Base-by-base conservation (phyloP, 1,140 invertebrate species). In the Aphidius gifuensis region DNA sequence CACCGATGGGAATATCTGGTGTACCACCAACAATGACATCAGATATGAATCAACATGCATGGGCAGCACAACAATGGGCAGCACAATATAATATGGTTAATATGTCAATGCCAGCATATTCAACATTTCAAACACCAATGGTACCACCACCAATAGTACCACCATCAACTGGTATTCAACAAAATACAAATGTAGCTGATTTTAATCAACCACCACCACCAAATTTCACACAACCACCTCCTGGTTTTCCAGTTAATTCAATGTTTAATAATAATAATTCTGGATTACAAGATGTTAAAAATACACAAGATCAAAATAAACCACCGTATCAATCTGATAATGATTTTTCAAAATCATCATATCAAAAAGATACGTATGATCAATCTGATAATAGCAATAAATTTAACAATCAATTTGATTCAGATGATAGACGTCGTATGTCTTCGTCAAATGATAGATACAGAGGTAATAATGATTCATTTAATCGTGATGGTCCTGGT, bases 31-130 rank as follows among this genome's bases (percentile, higher is more conserved):
- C 69, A 21, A 71, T 73, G 60, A 69, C 71, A 43, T 53, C 72
- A 3, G 73, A 72, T 43, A 69, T 74, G 64, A 74, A 61, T 64
- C 67, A 70, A 57, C 63, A 74, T 38, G 61, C 69, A 51, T 79
- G 77, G 77, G 72, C 69, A 48, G 70, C 71, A 21, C 75, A 76
- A 32, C 77, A 79, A 50, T 81, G 78, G 78, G 62, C 67, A 9
- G 64, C 69, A 6, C 78, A 78, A 42, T 80, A 79, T 32, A 81
- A 74, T 65, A 53, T 58, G 54, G 51, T 73, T 7, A 64, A 65
- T 48, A 71, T 74, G 62, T 66, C 64, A 23, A 58, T 65, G 48
- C 49, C 59, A 32, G 43, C 53, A 44, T 68, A 50, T 46, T 38
- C 61, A 8, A 48, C 8, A 21, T 60, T 58, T 66, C 61, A 39